Evolutionary conservation across 2,888 invertebrate genomes (phyloP).

Genomic region (Steromphala cineraria): DNA sequence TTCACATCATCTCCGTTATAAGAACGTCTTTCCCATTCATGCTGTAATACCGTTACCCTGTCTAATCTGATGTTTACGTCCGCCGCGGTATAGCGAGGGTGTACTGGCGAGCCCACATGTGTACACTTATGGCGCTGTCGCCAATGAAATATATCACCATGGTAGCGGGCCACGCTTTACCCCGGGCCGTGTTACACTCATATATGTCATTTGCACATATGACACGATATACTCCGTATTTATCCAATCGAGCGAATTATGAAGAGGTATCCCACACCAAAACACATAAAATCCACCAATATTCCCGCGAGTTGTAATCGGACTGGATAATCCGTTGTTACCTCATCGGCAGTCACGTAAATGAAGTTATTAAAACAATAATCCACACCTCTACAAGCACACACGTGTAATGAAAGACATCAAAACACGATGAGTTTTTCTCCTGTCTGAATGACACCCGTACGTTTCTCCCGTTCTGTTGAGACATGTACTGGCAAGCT

Average conservation of each 20-base stretch:
- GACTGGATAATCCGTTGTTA: too few species aligned
- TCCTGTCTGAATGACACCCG: too few species aligned
- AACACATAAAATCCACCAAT: not conserved
- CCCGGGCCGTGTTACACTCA: too few species aligned
- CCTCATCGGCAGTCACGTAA: too few species aligned
- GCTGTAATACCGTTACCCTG: not conserved
- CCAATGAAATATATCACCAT: constrained; percentile 3
- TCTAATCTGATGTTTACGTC: not conserved
- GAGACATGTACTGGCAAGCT: constrained; percentile 2
- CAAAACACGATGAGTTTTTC: too few species aligned
- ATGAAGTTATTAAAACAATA: too few species aligned
- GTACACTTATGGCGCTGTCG: not conserved
- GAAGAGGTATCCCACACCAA: not conserved
- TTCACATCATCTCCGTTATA: not conserved
- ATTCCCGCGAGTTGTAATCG: not conserved
- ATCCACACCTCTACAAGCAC: too few species aligned
- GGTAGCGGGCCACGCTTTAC: not conserved
- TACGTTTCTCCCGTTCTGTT: not conserved
- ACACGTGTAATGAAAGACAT: too few species aligned
- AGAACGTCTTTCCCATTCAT: not conserved
- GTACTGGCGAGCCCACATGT: not conserved
- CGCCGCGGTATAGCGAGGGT: not conserved
- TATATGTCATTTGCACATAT: too few species aligned
- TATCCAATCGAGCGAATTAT: not conserved
- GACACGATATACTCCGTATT: too few species aligned